These are phyloP conservation scores for Chrysomela aeneicollis DNA, from an alignment of 2,888 invertebrate genomes.

Conservation along the genomic window DNA sequence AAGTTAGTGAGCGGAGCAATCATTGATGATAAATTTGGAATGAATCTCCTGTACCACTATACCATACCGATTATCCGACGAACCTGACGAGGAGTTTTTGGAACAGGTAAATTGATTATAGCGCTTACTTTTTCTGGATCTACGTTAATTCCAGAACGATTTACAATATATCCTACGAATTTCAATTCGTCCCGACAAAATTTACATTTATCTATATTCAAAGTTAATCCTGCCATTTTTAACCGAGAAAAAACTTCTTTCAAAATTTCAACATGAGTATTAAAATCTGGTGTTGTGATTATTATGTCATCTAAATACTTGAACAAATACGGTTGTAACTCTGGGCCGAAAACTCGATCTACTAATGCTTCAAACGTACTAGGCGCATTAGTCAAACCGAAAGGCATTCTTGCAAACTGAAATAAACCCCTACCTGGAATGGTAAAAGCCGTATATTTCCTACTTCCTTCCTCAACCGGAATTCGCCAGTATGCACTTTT, in stretches of 20 bases:
- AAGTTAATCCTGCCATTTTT: not conserved
- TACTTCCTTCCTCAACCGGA: conserved; percentile 36
- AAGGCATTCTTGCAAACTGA: conserved; percentile 49
- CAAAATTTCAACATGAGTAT: conserved; percentile 34
- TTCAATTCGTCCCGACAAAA: conserved; percentile 6
- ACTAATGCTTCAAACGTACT: conserved; percentile 49
- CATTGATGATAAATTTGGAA: conserved; percentile 7
- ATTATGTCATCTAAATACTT: conserved; percentile 43
- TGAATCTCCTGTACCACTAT: conserved; percentile 13
- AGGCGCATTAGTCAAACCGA: conserved; percentile 47
- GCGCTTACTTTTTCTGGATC: conserved; percentile 13
- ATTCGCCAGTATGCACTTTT: too few species aligned
- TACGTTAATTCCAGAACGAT: conserved; percentile 7
- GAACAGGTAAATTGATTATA: not conserved
- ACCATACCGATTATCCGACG: conserved; percentile 5
- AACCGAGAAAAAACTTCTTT: conserved; percentile 15
- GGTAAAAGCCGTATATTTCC: conserved; percentile 48
- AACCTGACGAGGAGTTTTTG: conserved; percentile 6
- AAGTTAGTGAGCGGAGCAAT: conserved; percentile 12
- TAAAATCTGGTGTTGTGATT: conserved; percentile 39
- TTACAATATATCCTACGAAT: conserved; percentile 17
- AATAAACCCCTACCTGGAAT: too few species aligned
- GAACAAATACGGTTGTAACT: conserved; percentile 39
- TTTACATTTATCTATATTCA: conserved; percentile 14
- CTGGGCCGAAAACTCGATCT: conserved; percentile 44